Conservation (phyloP, 2,888 invertebrate genomes). For the Himalopsyche tibetana region DNA sequence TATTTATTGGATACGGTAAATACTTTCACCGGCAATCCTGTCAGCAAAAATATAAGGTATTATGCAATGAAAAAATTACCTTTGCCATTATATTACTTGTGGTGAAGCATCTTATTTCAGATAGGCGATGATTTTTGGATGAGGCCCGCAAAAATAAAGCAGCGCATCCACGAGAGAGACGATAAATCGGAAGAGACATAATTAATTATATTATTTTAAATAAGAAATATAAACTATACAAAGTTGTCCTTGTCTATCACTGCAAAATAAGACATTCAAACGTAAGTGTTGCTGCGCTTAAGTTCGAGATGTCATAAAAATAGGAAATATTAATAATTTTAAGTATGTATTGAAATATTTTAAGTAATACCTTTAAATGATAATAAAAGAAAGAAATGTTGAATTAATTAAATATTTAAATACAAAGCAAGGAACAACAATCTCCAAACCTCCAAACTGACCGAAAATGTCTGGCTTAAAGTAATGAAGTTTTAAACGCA, state of each 20-base stretch:
- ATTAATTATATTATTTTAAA: slow-evolving; percentile 34
- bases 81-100: slow-evolving; percentile 58
- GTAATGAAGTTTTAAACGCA: too few relatives aligned
- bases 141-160: slow-evolving; percentile 50
- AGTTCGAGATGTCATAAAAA: too few relatives aligned
- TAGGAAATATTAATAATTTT: too few relatives aligned
- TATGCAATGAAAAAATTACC: slow-evolving; percentile 60
- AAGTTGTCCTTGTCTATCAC: slow-evolving; percentile 10
- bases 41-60: slow-evolving; percentile 29
- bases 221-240: slow-evolving; percentile 29
- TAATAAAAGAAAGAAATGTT: too few relatives aligned
- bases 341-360: too few relatives aligned
- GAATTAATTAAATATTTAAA: too few relatives aligned
- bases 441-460: too few relatives aligned
- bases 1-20: neutral
- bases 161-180: slow-evolving; percentile 52
- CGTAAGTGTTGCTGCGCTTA: slow-evolving; percentile 25
- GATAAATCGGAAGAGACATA: slow-evolving; percentile 57
- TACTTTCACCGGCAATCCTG: neutral
- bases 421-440: too few relatives aligned
- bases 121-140: slow-evolving; percentile 36
- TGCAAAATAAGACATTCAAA: slow-evolving; percentile 53
- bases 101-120: slow-evolving; percentile 50
- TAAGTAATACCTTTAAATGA: too few relatives aligned
- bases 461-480: too few relatives aligned